Conservation (phyloP, 1,140 invertebrate species). For the Ptiloglossa arizonensis region DNA sequence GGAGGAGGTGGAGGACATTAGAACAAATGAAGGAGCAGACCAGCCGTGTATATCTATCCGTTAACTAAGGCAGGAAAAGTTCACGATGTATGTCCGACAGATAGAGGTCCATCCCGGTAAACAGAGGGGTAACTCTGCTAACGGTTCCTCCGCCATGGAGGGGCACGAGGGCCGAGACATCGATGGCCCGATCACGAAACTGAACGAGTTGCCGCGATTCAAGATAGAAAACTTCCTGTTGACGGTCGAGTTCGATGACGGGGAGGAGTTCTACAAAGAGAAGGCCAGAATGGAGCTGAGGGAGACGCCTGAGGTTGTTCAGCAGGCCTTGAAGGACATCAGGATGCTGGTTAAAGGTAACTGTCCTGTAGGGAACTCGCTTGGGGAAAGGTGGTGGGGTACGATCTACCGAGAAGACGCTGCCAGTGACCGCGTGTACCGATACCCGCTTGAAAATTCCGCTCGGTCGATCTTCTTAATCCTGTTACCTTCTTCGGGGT, state of each 20-base stretch:
- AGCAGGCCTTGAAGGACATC: slow-evolving; percentile 71
- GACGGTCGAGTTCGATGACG: slow-evolving; percentile 58
- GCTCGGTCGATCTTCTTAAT: no score
- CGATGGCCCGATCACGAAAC: background rate
- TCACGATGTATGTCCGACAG: slow-evolving; percentile 34
- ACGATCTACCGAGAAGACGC: no score
- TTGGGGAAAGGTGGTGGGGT: no score
- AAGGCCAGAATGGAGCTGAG: slow-evolving; percentile 77
- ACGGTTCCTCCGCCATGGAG: background rate
- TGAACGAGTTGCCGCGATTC: slow-evolving; percentile 31
- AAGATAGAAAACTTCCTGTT: slow-evolving; percentile 64
- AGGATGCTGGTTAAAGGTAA: slow-evolving; percentile 77
- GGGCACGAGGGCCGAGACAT: background rate
- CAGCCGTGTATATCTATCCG: no score
- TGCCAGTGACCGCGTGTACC: no score
- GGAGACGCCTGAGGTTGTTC: slow-evolving; percentile 78
- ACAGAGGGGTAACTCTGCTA: no score
- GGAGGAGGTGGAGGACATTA: background rate
- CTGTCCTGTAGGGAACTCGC: background rate
- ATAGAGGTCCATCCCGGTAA: background rate
- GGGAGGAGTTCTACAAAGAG: slow-evolving; percentile 51
- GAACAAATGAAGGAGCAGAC: background rate
- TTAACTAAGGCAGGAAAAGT: background rate
- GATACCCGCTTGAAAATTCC: no score
- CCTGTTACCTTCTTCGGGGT: no score